These are phyloP conservation scores for Lepetodrilus schrolli DNA, from an alignment of 2,888 invertebrate genomes.

Conservation along the genomic window DNA sequence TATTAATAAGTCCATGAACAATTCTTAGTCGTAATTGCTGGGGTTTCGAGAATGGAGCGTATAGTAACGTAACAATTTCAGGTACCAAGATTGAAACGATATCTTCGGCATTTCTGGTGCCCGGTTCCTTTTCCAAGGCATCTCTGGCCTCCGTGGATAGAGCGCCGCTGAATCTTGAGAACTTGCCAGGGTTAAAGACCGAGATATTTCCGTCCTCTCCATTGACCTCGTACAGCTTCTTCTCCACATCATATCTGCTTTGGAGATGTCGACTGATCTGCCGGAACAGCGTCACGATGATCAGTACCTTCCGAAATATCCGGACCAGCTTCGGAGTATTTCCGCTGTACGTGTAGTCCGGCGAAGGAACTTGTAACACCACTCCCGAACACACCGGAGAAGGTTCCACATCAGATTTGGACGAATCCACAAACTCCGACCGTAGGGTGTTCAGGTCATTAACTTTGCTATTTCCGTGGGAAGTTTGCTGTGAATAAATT, in stretches of 20 bases:
- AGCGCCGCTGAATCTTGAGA: constrained; percentile 48
- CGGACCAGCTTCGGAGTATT: background rate
- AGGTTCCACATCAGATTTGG: too few species aligned
- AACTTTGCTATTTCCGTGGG: too few species aligned
- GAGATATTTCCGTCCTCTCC: constrained; percentile 42
- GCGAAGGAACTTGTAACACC: too few species aligned
- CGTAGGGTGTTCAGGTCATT: too few species aligned
- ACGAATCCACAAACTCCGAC: too few species aligned
- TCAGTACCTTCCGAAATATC: background rate
- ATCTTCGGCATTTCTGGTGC: constrained; percentile 50
- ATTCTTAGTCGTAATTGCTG: too few species aligned
- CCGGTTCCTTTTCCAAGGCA: constrained; percentile 48
- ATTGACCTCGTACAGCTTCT: background rate
- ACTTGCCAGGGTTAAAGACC: constrained; percentile 51
- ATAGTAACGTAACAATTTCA: too few species aligned
- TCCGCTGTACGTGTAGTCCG: background rate
- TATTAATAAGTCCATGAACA: too few species aligned
- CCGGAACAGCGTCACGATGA: background rate
- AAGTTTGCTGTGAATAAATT: too few species aligned
- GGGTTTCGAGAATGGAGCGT: too few species aligned
- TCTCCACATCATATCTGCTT: background rate
- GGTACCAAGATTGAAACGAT: constrained; percentile 49
- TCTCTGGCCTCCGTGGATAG: constrained; percentile 43
- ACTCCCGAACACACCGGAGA: too few species aligned
- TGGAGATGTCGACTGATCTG: background rate